Evolutionary conservation across 2,888 invertebrate genomes (phyloP).

Genomic region (Cosmorhoe ocellata): DNA sequence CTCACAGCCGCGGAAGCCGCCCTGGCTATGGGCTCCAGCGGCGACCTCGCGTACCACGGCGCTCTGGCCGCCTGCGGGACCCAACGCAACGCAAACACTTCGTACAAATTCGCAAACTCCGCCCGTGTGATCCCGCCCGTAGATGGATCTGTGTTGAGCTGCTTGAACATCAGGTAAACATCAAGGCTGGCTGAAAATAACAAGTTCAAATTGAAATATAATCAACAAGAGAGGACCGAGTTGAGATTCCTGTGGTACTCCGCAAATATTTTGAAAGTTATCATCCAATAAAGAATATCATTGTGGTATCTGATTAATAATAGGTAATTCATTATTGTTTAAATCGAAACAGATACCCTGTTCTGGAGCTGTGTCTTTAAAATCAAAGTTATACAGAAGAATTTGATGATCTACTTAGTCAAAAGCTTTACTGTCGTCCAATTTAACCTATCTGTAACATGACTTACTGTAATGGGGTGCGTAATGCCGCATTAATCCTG

Average conservation of each 20-base stretch:
- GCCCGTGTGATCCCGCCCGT: conserved; percentile 85
- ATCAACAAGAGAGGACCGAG: background rate
- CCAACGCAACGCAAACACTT: conserved; percentile 89
- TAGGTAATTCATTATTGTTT: too few species aligned
- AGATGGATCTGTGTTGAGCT: conserved; percentile 79
- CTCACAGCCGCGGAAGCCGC: conserved; percentile 84
- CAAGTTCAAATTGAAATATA: background rate
- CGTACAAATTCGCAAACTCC: conserved; percentile 85
- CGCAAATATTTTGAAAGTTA: too few species aligned
- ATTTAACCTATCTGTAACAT: background rate
- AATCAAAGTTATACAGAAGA: background rate
- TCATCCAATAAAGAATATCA: too few species aligned
- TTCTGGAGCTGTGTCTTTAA: too few species aligned
- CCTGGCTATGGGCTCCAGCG: conserved; percentile 84
- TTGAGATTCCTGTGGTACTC: conserved; percentile 7
- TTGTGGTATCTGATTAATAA: too few species aligned
- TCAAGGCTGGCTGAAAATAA: conserved; percentile 84
- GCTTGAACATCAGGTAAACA: conserved; percentile 90
- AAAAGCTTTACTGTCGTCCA: conserved; percentile 2
- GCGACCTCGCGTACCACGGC: conserved; percentile 85
- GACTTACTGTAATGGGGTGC: conserved; percentile 84
- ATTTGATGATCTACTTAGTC: background rate
- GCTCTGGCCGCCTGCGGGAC: conserved; percentile 85
- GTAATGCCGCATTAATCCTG: conserved; percentile 90
- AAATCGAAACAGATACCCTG: too few species aligned